Evolutionary conservation across 2,113 vertebrate species (phyloP).

Genomic region (Megaptera novaeangliae): DNA sequence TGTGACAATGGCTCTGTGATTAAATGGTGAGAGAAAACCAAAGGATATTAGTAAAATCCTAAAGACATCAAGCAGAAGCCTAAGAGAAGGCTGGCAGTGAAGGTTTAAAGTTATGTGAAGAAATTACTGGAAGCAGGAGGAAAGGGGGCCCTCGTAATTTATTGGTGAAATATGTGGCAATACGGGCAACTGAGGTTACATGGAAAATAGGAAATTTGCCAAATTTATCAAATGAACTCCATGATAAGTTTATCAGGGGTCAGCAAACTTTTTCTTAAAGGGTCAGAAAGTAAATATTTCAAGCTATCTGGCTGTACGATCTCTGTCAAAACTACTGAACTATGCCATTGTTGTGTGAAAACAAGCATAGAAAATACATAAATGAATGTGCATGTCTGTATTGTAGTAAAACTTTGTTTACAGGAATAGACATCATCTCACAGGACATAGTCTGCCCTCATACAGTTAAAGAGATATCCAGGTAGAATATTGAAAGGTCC

Average conservation of each 20-base stretch:
- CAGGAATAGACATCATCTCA: neutral
- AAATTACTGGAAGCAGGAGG: neutral
- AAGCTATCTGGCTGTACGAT: neutral
- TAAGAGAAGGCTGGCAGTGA: neutral
- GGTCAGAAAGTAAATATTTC: neutral
- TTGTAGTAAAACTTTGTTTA: neutral
- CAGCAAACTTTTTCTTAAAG: neutral
- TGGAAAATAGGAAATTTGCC: neutral
- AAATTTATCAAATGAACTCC: neutral
- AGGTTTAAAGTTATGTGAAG: neutral
- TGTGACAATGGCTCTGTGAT: neutral
- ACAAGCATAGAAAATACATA: neutral
- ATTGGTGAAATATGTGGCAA: neutral
- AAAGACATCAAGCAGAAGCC: neutral
- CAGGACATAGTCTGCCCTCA: neutral
- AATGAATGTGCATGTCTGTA: neutral
- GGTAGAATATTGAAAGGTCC: neutral
- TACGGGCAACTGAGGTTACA: neutral
- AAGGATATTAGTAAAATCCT: neutral
- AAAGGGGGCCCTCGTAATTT: neutral
- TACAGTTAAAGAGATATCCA: neutral
- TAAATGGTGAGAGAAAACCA: neutral
- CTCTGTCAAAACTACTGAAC: neutral
- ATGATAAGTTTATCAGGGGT: neutral
- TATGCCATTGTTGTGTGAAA: neutral